Percentiles rank a stretch among this genome's conserved stretches.
Evolutionary conservation across 1,140 invertebrate species (phyloP).

Genomic region (Drosophila repleta): DNA sequence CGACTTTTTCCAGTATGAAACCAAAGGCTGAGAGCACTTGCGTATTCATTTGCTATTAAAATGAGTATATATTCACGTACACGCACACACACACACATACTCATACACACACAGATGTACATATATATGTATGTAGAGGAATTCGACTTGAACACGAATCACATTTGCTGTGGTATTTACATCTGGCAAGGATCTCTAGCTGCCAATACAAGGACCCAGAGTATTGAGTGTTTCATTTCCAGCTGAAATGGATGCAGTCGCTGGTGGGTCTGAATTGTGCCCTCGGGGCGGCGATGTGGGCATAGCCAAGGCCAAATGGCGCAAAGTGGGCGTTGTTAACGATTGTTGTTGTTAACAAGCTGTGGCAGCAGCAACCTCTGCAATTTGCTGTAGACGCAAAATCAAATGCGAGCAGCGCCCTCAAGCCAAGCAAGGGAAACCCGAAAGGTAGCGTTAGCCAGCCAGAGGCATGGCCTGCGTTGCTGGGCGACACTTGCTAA

Average conservation of each 20-base stretch:
- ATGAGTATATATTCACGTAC: slow-evolving; percentile 22
- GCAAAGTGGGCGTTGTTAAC: slow-evolving; percentile 43
- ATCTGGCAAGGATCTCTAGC: slow-evolving; percentile 28
- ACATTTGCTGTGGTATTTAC: slow-evolving; percentile 41
- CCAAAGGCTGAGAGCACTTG: slow-evolving; percentile 21
- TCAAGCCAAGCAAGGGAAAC: slow-evolving; percentile 32
- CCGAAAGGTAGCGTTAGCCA: slow-evolving; percentile 10
- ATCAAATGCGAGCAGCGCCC: slow-evolving; percentile 40
- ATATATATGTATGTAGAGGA: not conserved
- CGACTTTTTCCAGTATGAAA: slow-evolving; percentile 8
- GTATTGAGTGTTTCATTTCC: slow-evolving; percentile 42
- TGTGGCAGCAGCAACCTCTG: slow-evolving; percentile 30
- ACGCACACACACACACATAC: not conserved
- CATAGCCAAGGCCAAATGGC: slow-evolving; percentile 46
- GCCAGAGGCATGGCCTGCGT: not conserved
- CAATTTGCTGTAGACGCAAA: slow-evolving; percentile 34
- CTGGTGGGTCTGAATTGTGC: slow-evolving; percentile 19
- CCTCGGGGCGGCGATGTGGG: slow-evolving; percentile 10
- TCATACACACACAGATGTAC: not conserved
- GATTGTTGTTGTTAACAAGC: slow-evolving; percentile 44
- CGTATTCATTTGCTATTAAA: slow-evolving; percentile 44
- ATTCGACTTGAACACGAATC: slow-evolving; percentile 6
- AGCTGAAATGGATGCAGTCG: slow-evolving; percentile 13
- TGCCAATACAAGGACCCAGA: slow-evolving; percentile 20
- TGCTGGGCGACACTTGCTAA: slow-evolving; percentile 15